Percentiles rank a stretch among this genome's conserved stretches.
phyloP scores from a whole-genome alignment of 2,113 vertebrate genomes.

The Ceratotherium simum region DNA sequence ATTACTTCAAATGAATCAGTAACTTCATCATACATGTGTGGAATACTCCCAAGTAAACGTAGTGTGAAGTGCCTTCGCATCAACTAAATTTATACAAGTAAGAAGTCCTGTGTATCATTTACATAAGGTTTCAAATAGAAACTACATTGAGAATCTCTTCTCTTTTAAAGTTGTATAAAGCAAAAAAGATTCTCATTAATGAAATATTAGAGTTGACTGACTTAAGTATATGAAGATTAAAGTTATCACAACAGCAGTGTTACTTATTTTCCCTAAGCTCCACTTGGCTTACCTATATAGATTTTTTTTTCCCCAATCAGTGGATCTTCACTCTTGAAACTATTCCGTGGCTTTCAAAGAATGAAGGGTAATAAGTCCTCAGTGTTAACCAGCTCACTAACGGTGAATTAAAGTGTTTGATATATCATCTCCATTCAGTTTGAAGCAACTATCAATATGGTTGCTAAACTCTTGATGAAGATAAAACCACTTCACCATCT shows the following conservation, averaged over 20 bases:
- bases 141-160: not conserved
- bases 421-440: not conserved
- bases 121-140: not conserved
- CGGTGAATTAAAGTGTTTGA: not conserved
- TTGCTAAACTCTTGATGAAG: not conserved
- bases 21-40: not conserved
- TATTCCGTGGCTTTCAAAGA: not conserved
- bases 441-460: not conserved
- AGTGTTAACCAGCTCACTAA: not conserved
- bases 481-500: not conserved
- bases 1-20: constrained; percentile 71
- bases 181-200: not conserved
- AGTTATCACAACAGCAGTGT: not conserved
- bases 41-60: constrained; percentile 46
- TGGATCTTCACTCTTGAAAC: not conserved
- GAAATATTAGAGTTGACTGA: not conserved
- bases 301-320: not conserved
- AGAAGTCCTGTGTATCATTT: not conserved
- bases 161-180: not conserved
- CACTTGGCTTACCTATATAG: not conserved
- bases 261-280: not conserved
- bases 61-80: not conserved
- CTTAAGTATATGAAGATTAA: not conserved
- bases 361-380: not conserved
- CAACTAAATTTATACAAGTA: not conserved